Base-by-base conservation (phyloP, 2,113 vertebrate genomes). In the Mesocricetus auratus region DNA sequence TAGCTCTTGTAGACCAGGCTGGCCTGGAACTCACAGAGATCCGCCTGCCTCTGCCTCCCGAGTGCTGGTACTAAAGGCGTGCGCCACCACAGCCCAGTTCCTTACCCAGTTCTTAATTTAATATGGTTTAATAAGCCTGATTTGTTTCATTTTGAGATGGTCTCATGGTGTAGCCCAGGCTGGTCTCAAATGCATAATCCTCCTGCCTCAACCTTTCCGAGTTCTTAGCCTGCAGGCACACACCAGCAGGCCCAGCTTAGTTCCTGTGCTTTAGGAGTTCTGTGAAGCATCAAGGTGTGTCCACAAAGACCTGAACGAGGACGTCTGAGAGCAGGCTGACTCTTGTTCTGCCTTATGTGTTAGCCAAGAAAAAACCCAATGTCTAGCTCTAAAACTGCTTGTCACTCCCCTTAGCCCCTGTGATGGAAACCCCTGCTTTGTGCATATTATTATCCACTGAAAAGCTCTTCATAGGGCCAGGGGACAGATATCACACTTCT, bases 311-410 rank as follows among this genome's bases (percentile, higher is more conserved):
- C 86, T 1, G 7, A 15, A 7, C 64, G 1, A 74, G 95, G 89
- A 82, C 97, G 75, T 86, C 81, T 96, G 91, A 17, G 22, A 31
- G 62, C 69, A 94, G n/a, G 89, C 79, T 96, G 74, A 89, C 89
- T 82, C 60, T 71, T 82, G n/a, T 53, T 92, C 78, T 62, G 89
- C 79, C 53, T 93, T 53, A 94, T 85, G 82, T 8, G 45, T 39
- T 83, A 86, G 66, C 95, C 73, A 91, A 95, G 69, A 66, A 98
- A 98, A 69, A 98, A 98, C 64, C 64, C 33, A 75, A 1, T 2
- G 42, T 93, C 90, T 0, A 45, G 12, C 96, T 45, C 97, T 89
- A 96, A 90, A 96, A 78, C 17, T 2, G 3, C 81, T 81, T 94
- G 94, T 95, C 92, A 94, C 56, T 82, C 74, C 66, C 89, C 60